Evolutionary conservation across 2,888 invertebrate genomes (phyloP), one percentile per base, ranked within the genome.

Genomic region (Eristalis tenax): DNA sequence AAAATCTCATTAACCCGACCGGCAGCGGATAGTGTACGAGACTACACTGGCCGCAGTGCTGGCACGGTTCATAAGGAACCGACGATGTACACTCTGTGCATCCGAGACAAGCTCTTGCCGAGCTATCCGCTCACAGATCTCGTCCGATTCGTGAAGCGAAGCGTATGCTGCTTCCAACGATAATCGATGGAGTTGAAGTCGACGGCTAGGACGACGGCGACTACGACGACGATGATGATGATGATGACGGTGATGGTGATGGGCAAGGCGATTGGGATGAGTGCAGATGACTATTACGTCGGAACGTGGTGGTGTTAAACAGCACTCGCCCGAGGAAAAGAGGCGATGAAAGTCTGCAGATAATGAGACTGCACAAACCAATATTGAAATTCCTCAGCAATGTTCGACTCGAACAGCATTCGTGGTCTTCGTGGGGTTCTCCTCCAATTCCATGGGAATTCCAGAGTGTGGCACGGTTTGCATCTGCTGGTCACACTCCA

Each of bases 1-100:
- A 75, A 81, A 81, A 75, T 81, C 81, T 81, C 75, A 81, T 81
- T 75, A 75, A 81, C 69, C 81, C 75, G 63, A 64, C 74, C 69
- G 56, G 38, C 65, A 61, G 56, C 28, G 15, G 63, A 63, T 40
- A 40, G 63, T 26, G 59, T 50, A 57, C 23, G 13, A 18, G 59
- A 18, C 22, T 43, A 66, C 57, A 32, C 28, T n/a, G 26, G 59
- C 59, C 26, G 4, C 59, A 22, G 59, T 11, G 26, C 15, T 23
- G 26, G 23, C 26, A 59, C 23, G 4, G 64, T 35, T 50, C 50
- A 50, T 50, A 50, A 50, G 50, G 50, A 50, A 50, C 50, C 50
- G 38, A 22, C 43, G 23, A 40, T 61, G 18, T 57, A n/a, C 35
- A 66, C 15, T 57, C 10, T 13, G 64, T 40, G 69, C 69, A 57